Evolutionary conservation across 2,113 vertebrate species (phyloP).

Genomic region (Actinemys pallida): DNA sequence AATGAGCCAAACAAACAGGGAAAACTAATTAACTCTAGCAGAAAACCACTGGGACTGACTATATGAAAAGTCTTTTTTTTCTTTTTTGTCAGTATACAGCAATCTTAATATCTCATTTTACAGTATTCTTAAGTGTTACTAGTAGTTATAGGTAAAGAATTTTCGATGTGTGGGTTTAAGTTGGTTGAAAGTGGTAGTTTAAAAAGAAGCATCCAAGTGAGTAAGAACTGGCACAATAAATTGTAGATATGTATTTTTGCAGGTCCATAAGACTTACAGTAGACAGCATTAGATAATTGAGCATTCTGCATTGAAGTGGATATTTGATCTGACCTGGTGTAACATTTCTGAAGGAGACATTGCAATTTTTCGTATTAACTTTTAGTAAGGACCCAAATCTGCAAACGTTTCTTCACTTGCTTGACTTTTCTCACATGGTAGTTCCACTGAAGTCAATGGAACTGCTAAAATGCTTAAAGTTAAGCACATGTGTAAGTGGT

Average conservation of each 20-base stretch:
- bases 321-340: accelerated
- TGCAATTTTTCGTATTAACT: not conserved
- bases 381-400: not conserved
- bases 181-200: not conserved
- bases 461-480: not conserved
- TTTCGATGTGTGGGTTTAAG: not conserved
- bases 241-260: no score
- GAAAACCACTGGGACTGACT: accelerated
- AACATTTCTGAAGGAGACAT: not conserved
- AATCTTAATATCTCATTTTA: not conserved
- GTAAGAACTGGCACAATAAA: not conserved
- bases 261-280: not conserved
- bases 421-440: not conserved
- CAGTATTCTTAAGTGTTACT: not conserved
- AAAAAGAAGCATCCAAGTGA: not conserved
- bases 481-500: not conserved
- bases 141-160: not conserved
- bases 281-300: not conserved
- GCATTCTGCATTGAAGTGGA: not conserved
- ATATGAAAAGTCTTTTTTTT: not conserved
- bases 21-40: not conserved
- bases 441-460: not conserved
- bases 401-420: not conserved
- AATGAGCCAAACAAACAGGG: not conserved
- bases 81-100: not conserved